These are phyloP conservation scores for Ceyx melanurus DNA, from an alignment of 2,113 vertebrate genomes.

Conservation along the genomic window DNA sequence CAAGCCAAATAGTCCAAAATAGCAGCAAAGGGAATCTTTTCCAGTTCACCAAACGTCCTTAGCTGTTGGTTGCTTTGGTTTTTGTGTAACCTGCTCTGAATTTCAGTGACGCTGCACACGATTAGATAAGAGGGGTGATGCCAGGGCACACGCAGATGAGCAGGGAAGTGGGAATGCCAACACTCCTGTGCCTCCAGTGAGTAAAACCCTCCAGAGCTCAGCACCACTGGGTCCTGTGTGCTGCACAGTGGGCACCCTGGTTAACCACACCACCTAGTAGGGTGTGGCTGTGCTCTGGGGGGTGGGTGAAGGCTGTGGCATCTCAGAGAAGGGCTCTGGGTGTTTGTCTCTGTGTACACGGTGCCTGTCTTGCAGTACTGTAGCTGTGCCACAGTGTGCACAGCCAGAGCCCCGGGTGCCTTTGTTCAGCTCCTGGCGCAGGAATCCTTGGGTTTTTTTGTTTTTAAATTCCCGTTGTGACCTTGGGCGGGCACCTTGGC, in stretches of 20 bases:
- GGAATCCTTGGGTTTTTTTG: background rate
- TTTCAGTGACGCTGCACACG: background rate
- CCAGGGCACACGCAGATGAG: background rate
- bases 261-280: background rate
- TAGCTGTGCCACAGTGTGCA: background rate
- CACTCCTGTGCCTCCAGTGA: background rate
- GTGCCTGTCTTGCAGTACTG: background rate
- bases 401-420: background rate
- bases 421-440: slow-evolving; percentile 9
- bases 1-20: background rate
- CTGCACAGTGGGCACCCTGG: background rate
- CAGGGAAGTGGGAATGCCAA: background rate
- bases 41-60: background rate
- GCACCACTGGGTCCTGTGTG: rapidly evolving
- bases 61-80: background rate
- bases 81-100: background rate
- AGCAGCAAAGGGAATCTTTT: background rate
- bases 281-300: rapidly evolving
- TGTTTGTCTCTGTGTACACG: rapidly evolving
- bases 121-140: background rate
- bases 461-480: background rate
- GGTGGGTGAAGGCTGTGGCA: background rate
- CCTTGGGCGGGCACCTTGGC: background rate
- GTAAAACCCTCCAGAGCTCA: background rate
- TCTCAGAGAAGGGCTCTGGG: background rate